Conservation (phyloP, 2,113 vertebrate genomes). For the Alectura lathami region DNA sequence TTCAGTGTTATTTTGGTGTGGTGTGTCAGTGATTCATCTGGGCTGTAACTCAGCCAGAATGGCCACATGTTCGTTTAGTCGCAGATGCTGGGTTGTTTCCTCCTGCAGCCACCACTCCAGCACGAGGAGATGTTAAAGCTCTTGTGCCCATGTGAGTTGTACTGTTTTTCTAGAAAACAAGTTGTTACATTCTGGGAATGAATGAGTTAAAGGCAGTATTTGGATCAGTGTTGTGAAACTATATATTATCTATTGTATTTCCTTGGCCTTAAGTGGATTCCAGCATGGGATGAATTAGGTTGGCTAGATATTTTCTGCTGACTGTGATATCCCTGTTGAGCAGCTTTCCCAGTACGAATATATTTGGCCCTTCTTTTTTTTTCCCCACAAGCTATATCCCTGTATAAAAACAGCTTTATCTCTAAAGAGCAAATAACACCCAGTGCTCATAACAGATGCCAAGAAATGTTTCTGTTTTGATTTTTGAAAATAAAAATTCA, state of each 20-base stretch:
- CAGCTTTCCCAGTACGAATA: constrained; percentile 77
- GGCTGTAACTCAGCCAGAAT: background rate
- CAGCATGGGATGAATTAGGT: constrained; percentile 62
- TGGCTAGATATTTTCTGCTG: constrained; percentile 75
- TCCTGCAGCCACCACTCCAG: background rate
- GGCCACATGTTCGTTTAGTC: background rate
- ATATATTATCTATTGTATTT: constrained; percentile 69
- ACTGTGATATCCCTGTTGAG: constrained; percentile 75
- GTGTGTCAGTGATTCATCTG: background rate
- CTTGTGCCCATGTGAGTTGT: background rate
- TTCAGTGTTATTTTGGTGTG: background rate
- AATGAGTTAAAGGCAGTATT: constrained; percentile 70
- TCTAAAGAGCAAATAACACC: constrained; percentile 87
- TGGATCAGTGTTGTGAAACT: constrained; percentile 32
- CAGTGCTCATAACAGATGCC: constrained; percentile 85
- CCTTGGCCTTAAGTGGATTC: constrained; percentile 63
- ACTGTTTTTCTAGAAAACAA: background rate
- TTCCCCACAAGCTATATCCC: constrained; percentile 76
- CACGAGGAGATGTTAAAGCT: background rate
- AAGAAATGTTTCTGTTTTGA: constrained; percentile 86
- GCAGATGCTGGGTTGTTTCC: background rate
- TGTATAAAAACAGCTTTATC: constrained; percentile 82
- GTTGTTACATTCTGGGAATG: constrained; percentile 1
- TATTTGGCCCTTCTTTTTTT: constrained; percentile 73
- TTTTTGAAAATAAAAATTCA: constrained; percentile 87